These are phyloP conservation scores for Lasius platythorax DNA, from an alignment of 2,888 invertebrate species.

Conservation along the genomic window DNA sequence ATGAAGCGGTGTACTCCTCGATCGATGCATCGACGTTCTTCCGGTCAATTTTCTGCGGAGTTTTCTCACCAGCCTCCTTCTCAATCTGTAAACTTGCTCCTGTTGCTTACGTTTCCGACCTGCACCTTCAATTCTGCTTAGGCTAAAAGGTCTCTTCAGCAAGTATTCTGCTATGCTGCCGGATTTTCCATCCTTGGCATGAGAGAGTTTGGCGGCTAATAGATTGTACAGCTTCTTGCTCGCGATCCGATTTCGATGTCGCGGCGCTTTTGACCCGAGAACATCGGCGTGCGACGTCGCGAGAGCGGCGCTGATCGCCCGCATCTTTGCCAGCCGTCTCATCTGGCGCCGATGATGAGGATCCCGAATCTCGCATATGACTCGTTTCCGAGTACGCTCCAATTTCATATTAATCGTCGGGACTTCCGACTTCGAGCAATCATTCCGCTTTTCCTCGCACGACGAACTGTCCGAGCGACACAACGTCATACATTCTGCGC, in stretches of 20 bases:
- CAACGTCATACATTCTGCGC: constrained; percentile 31
- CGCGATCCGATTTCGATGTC: background rate
- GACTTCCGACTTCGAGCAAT: constrained; percentile 31
- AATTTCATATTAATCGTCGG: background rate
- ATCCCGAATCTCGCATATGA: constrained; percentile 68
- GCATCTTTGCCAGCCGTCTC: constrained; percentile 65
- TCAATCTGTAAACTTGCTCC: background rate
- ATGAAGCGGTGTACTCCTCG: background rate
- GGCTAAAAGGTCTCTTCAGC: background rate
- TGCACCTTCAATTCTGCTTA: background rate
- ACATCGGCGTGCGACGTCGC: constrained; percentile 13
- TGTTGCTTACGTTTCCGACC: background rate
- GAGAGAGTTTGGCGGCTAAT: background rate
- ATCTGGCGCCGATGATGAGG: constrained; percentile 66
- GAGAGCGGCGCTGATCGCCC: constrained; percentile 20
- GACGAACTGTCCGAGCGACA: constrained; percentile 18
- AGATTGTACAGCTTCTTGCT: constrained; percentile 33
- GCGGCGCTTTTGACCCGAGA: background rate
- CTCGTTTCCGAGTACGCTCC: background rate
- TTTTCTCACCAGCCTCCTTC: background rate
- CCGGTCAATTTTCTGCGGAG: background rate
- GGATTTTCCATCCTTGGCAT: background rate
- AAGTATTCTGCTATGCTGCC: background rate
- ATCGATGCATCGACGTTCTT: background rate
- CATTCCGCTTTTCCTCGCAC: constrained; percentile 18